Conservation (phyloP, 2,113 vertebrate genomes). For the Cryptotis parvus region DNA sequence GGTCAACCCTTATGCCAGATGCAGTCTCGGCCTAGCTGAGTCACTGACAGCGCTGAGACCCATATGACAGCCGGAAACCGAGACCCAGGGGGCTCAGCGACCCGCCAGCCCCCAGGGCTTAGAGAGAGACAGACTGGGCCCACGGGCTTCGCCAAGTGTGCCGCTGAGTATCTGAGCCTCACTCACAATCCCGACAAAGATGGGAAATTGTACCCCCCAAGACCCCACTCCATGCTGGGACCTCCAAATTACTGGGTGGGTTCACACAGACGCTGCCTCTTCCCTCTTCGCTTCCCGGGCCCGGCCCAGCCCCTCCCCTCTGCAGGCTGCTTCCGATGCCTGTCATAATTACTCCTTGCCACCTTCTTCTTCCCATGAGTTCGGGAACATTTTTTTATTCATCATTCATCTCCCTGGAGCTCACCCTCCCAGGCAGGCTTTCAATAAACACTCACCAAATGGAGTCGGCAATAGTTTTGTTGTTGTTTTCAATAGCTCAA, state of each 20-base stretch:
- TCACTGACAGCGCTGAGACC: no score
- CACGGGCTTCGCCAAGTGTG: no score
- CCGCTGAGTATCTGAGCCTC: no score
- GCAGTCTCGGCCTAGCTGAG: no score
- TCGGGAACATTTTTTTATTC: neutral
- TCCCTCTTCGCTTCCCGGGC: no score
- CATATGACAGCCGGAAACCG: no score
- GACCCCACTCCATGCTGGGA: neutral
- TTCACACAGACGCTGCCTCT: neutral
- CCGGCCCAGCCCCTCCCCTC: neutral
- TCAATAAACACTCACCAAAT: neutral
- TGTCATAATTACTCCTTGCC: neutral
- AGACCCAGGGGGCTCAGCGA: no score
- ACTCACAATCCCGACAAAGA: neutral
- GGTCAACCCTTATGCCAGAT: no score
- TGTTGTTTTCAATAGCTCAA: slow-evolving; percentile 31
- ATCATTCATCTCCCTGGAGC: neutral
- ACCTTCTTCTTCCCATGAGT: neutral
- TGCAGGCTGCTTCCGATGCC: neutral
- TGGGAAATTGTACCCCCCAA: neutral
- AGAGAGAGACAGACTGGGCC: no score
- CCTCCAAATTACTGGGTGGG: neutral
- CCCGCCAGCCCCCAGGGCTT: no score
- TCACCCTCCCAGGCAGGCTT: neutral
- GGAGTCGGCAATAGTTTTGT: neutral